Base-by-base conservation (phyloP, 1,140 invertebrate species). In the Penaeus chinensis region DNA sequence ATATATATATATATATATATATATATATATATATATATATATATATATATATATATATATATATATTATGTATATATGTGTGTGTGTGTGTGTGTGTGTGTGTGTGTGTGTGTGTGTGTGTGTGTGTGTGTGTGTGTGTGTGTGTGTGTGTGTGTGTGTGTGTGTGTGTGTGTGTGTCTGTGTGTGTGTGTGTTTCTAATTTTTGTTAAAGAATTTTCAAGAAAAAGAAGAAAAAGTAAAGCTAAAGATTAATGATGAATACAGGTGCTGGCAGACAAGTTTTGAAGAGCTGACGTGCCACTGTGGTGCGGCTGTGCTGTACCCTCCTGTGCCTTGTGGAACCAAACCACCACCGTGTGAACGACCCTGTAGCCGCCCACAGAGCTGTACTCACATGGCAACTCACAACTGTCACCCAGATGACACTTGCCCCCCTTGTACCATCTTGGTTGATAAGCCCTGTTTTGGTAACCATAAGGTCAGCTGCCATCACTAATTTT, bases 231-330 rank as follows among this genome's bases (percentile, higher is more conserved):
- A 13, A 54, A 54, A 54, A 13, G 11, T 47, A 54, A 54, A 54
- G 10, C 47, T 11, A 54, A 54, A 13, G 16, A 54, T 11, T 2
- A 74, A 20, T 78, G 24, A 61, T 60, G 24, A 11, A 66, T 84
- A 20, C 27, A 78, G 66, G 82, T 90, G 89, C 69, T 86, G 65
- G 84, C 98, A 99, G 91, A 95, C 95, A 89, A 95, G 95, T 91
- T 99, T 98, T 92, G 96, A 98, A 79, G 98, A 99, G 92, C 92
- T 99, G 4, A 95, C 95, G 4, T 99, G 98, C 92, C 95, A 97
- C 91, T 99, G 98, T 93, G 98, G 98, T 1, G 93, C 94, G 0
- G 95, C 95, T 84, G 95, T 98, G 27, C 93, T 97, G 74, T 96
- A 96, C 92, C 98, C 98, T 4, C 98, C 98, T 0, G 95, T 99